Evolutionary conservation across 2,888 invertebrate species (phyloP), one percentile per base, ranked within the genome.

Genomic region (Salticus scenicus): DNA sequence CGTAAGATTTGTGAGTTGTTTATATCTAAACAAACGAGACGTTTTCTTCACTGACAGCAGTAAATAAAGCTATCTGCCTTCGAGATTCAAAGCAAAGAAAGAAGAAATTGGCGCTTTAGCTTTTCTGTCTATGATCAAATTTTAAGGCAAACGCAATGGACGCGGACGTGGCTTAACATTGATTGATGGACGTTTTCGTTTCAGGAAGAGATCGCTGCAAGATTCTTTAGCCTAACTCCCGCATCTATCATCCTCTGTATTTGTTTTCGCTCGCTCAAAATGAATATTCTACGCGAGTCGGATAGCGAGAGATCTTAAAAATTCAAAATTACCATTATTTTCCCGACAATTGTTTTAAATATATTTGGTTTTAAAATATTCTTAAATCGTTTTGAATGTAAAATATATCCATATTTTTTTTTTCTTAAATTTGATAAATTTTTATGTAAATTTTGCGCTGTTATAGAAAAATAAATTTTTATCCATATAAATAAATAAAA

Each of bases 201-300:
- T 72, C 51, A 10, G 31, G 42, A 37, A 70, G 72, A 69, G 63
- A 28, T 42, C 51, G 57, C 57, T 67, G 51, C 80, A 66, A 42
- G 74, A 72, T 66, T 83, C 75, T 76, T 83, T 66, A 76, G 66
- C 57, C 66, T 76, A 83, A 83, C 82, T 72, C 66, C 72, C 8
- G 76, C 71, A 83, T 83, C 71, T 76, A 76, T 83, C 82, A 83
- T 72, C 20, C 31, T 70, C 76, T 70, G 30, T 83, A 71, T 76
- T 72, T 75, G 71, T 71, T 83, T 71, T 83, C 76, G n/a, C 57
- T 24, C 24, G 57, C 57, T 57, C 57, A 24, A 57, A n/a, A 20
- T 57, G 57, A 57, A 57, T 57, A 57, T 57, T 57, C 57, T 17
- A 57, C 24, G 14, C 47, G 47, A n/a, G n/a, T 47, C 17, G 10